These are phyloP conservation scores for Epirrhoe tristata DNA, from an alignment of 2,888 invertebrate species.

Conservation along the genomic window DNA sequence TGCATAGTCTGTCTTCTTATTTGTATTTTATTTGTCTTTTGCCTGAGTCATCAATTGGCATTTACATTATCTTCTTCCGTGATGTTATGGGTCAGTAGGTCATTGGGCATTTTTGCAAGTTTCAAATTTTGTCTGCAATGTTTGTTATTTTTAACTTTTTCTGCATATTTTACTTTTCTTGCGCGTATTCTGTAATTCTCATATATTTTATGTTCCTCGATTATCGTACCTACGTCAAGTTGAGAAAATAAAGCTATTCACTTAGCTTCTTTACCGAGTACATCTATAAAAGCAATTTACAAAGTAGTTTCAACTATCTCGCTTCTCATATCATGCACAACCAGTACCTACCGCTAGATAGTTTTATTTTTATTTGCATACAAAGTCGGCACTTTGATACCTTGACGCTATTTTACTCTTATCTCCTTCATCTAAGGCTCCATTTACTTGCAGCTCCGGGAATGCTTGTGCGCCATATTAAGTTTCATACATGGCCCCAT, in stretches of 20 bases:
- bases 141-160: neutral
- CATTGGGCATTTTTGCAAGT: constrained; percentile 9
- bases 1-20: constrained; percentile 6
- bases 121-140: neutral
- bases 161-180: neutral
- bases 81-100: constrained; percentile 27
- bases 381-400: constrained; percentile 38
- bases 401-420: constrained; percentile 38
- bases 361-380: constrained; percentile 34
- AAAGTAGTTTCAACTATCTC: constrained; percentile 29
- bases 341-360: constrained; percentile 32
- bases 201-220: neutral
- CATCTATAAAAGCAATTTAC: constrained; percentile 21
- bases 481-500: constrained; percentile 50
- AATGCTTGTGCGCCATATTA: constrained; percentile 47
- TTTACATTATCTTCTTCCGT: constrained; percentile 28
- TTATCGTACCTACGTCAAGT: constrained; percentile 1
- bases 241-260: constrained; percentile 20
- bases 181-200: neutral
- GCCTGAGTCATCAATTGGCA: constrained; percentile 17
- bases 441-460: constrained; percentile 37
- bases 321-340: constrained; percentile 28
- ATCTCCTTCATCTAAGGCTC: constrained; percentile 41
- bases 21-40: constrained; percentile 15
- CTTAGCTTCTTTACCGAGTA: constrained; percentile 5